phyloP scores from a whole-genome alignment of 1,140 invertebrate genomes.

The Tribolium castaneum region DNA sequence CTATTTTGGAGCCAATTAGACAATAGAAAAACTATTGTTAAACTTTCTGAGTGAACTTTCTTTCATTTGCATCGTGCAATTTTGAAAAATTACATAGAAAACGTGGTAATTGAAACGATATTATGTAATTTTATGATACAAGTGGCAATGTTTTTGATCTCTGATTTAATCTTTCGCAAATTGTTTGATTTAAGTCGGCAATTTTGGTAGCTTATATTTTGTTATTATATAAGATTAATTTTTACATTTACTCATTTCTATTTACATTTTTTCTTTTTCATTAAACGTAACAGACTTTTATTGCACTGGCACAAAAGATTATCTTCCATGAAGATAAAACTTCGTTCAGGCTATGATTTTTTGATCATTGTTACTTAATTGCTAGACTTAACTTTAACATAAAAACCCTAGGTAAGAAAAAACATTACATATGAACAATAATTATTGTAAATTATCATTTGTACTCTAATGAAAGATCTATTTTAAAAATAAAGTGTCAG shows the following conservation, averaged over 20 bases:
- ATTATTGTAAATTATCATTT: conserved; percentile 43
- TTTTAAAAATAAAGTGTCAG: conserved; percentile 57
- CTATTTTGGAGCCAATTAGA: conserved; percentile 16
- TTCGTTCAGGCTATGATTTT: conserved; percentile 56
- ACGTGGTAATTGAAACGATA: conserved; percentile 34
- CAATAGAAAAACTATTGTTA: conserved; percentile 26
- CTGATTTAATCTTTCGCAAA: conserved; percentile 75
- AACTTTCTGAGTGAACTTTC: conserved; percentile 31
- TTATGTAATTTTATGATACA: conserved; percentile 66
- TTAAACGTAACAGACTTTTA: conserved; percentile 68
- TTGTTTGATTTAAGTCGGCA: conserved; percentile 55
- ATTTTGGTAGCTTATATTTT: conserved; percentile 63
- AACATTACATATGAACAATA: conserved; percentile 47
- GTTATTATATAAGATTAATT: conserved; percentile 53
- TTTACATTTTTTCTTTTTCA: conserved; percentile 67
- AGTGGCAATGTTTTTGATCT: conserved; percentile 80
- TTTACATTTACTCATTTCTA: conserved; percentile 52
- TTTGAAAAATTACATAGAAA: conserved; percentile 44
- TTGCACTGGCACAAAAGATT: conserved; percentile 62
- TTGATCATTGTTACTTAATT: conserved; percentile 31
- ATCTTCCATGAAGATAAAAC: conserved; percentile 72
- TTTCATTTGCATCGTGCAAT: conserved; percentile 48
- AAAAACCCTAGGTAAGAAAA: conserved; percentile 14
- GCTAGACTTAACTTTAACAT: conserved; percentile 33
- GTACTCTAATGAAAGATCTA: conserved; percentile 49